Conservation (phyloP, 2,888 invertebrate species). For the Parnassius mnemosyne region DNA sequence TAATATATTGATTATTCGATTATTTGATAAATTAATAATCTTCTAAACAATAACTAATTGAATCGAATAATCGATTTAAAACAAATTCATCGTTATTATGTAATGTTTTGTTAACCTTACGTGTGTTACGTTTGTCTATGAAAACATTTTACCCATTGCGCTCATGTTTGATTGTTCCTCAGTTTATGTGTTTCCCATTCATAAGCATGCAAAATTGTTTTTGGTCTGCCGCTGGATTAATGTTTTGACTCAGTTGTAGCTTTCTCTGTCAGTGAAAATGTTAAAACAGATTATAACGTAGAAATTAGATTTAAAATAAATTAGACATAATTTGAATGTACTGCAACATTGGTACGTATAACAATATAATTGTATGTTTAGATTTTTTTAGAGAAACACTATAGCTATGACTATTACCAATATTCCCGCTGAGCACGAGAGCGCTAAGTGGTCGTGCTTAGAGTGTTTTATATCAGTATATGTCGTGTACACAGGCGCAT, state of each 20-base stretch:
- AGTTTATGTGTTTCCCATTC: neutral
- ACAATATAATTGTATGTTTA: no score
- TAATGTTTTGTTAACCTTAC: no score
- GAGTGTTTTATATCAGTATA: neutral
- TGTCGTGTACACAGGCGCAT: conserved; percentile 62
- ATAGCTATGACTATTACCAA: no score
- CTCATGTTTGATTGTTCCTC: conserved; percentile 9
- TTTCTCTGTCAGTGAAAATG: neutral
- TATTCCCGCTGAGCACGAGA: no score
- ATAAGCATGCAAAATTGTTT: conserved; percentile 13
- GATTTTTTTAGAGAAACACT: no score
- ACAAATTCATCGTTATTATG: no score
- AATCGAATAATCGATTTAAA: neutral
- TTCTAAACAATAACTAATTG: no score
- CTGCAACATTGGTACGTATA: no score
- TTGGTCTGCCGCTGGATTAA: conserved; percentile 17
- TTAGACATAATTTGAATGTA: no score
- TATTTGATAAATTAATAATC: neutral
- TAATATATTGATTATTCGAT: neutral
- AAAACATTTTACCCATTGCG: neutral
- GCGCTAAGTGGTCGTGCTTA: neutral
- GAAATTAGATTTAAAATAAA: no score
- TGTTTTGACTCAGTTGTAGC: neutral
- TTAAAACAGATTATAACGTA: no score
- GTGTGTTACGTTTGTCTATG: neutral